Evolutionary conservation across 1,140 invertebrate genomes (phyloP).

Genomic region (Augochlora pura): DNA sequence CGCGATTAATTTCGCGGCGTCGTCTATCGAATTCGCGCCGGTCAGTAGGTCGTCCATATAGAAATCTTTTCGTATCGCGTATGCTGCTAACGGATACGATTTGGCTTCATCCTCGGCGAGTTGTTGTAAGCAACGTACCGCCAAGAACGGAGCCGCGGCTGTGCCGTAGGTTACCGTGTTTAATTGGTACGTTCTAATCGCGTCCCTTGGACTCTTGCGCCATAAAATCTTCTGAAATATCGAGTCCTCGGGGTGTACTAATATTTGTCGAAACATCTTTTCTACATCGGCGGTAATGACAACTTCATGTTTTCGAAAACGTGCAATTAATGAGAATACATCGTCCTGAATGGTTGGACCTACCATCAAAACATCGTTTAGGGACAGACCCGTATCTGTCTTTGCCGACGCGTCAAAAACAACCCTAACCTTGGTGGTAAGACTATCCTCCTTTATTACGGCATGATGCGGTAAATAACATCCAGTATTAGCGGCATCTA

Average conservation of each 20-base stretch:
- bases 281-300: not conserved
- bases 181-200: not conserved
- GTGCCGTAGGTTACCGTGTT: slow-evolving; percentile 7
- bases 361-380: not conserved
- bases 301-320: not conserved
- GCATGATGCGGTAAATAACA: not conserved
- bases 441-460: not conserved
- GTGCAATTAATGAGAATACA: not conserved
- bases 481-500: not conserved
- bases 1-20: not conserved
- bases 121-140: not conserved
- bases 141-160: not conserved
- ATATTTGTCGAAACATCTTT: slow-evolving; percentile 25
- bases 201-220: not conserved
- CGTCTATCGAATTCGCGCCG: not conserved
- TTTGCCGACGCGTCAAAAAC: not conserved
- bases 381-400: not conserved
- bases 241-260: not conserved
- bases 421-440: not conserved
- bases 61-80: not conserved
- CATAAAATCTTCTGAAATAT: slow-evolving; percentile 22
- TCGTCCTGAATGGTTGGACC: slow-evolving; percentile 6
- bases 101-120: not conserved
- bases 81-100: not conserved
- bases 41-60: slow-evolving; percentile 18